A percentile compares a stretch with the other conserved stretches of the same genome.
phyloP scores from a whole-genome alignment of 53 echinoderm and acorn worm species.

The Crossaster papposus region DNA sequence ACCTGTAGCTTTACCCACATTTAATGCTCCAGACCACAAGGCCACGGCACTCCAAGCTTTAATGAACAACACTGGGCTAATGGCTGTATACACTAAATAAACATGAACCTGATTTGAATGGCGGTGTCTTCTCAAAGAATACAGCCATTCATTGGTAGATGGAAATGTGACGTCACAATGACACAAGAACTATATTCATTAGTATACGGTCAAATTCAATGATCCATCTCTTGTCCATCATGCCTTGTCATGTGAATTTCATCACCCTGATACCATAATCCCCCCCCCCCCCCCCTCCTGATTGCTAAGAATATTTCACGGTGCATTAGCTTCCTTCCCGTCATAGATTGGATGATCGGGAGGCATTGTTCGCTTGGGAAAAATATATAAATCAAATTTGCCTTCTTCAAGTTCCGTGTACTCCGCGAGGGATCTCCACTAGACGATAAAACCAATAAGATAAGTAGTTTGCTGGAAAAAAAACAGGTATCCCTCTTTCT shows the following conservation, averaged over 20 bases:
- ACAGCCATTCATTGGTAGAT: not conserved
- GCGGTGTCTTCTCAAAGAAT: not conserved
- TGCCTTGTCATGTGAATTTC: slow-evolving; percentile 33
- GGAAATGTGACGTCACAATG: not conserved
- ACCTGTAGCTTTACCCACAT: no score
- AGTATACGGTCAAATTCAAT: not conserved
- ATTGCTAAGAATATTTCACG: slow-evolving; percentile 60
- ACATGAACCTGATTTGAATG: not conserved
- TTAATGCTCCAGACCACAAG: no score
- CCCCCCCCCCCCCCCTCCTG: no score
- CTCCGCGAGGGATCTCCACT: slow-evolving; percentile 16
- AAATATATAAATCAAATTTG: slow-evolving; percentile 49
- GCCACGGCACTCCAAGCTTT: no score
- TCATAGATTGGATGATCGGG: slow-evolving; percentile 54
- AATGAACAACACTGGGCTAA: no score
- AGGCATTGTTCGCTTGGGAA: slow-evolving; percentile 54
- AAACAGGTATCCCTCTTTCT: not conserved
- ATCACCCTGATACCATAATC: slow-evolving; percentile 32
- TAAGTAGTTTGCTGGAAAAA: no score
- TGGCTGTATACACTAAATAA: not conserved
- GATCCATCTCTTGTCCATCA: not conserved
- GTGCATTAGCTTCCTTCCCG: slow-evolving; percentile 17
- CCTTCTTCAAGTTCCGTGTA: not conserved
- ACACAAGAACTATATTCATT: not conserved
- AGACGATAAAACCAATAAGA: slow-evolving; percentile 38